These are phyloP conservation scores for Anoplopoma fimbria DNA, from an alignment of 2,113 vertebrate genomes.

Conservation along the genomic window DNA sequence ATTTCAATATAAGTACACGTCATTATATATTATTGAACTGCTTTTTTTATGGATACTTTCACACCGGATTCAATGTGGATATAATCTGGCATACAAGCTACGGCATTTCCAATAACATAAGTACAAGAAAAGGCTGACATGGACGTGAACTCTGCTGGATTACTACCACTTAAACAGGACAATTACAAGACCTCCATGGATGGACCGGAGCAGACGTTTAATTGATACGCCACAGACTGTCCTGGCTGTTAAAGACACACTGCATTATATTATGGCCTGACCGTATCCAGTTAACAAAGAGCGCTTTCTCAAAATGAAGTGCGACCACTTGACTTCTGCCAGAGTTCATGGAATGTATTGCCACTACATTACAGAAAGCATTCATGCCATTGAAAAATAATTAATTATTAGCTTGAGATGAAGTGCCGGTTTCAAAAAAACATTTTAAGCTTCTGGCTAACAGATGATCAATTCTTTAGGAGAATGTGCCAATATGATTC, in stretches of 20 bases:
- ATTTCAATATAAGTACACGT: not conserved
- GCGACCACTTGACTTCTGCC: not conserved
- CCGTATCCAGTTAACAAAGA: not conserved
- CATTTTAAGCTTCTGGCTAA: constrained; percentile 25
- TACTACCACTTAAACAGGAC: not conserved
- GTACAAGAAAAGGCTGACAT: not conserved
- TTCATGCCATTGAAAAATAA: not conserved
- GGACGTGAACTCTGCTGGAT: not conserved
- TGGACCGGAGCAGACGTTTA: not conserved
- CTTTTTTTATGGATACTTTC: not conserved
- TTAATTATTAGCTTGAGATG: constrained; percentile 15
- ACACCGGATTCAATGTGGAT: not conserved
- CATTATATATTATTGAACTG: not conserved
- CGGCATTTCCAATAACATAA: not conserved
- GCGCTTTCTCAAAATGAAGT: not conserved
- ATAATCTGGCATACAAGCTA: not conserved
- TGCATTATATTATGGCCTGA: not conserved
- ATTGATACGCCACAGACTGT: not conserved
- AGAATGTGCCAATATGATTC: constrained; percentile 4
- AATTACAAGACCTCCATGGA: not conserved
- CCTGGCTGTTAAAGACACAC: not conserved
- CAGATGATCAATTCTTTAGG: constrained; percentile 9
- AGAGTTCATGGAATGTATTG: not conserved
- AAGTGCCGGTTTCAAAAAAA: constrained; percentile 5
- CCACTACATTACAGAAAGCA: not conserved